Evolutionary conservation across 2,888 invertebrate species (phyloP), one percentile per base, ranked within the genome.

Genomic region (Epistrophe grossulariae): DNA sequence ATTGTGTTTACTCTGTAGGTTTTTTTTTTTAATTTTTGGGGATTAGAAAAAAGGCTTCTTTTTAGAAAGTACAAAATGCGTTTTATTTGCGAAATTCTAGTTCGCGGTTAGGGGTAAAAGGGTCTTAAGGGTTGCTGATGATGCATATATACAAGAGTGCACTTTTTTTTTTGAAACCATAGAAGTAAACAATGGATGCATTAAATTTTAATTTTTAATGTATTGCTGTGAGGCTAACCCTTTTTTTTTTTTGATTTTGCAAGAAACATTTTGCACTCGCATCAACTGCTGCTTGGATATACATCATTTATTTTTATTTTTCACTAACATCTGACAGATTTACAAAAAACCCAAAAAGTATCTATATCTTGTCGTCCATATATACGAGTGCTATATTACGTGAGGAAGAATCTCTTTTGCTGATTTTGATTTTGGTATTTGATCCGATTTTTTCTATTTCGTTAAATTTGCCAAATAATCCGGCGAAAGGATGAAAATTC

Each of bases 131-230:
- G 87, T 87, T 83, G 87, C 74, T 66, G 31, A 35, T 35, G 35
- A 9, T 35, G 35, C 66, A 71, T 24, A 71, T 43, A 38, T 59
- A 24, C 71, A 45, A 79, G 71, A 79, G 79, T 87, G 85, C 85
- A 85, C 55, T 24, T 78, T 73, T 31, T 31, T 52, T 57, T 43
- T 38, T 48, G n/a, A 73, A 59, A 66, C 84, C 72, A 62, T 55
- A 57, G 15, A 9, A 64, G 70, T 77, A 79, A 72, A 88, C 88
- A 88, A 83, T 72, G 71, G 83, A 85, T 89, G 89, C 87, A 89
- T 89, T 88, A 88, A 89, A 88, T 71, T 88, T 88, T 89, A 89
- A 88, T 89, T 89, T 89, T 80, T 79, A 88, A 81, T 87, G 87
- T 87, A 87, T 87, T 87, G 83, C 83, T 68, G 19, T 77, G 62